A percentile compares a stretch with the other conserved stretches of the same genome.
Conservation (phyloP, 1,140 invertebrate species). For the Drosophila punjabiensis region DNA sequence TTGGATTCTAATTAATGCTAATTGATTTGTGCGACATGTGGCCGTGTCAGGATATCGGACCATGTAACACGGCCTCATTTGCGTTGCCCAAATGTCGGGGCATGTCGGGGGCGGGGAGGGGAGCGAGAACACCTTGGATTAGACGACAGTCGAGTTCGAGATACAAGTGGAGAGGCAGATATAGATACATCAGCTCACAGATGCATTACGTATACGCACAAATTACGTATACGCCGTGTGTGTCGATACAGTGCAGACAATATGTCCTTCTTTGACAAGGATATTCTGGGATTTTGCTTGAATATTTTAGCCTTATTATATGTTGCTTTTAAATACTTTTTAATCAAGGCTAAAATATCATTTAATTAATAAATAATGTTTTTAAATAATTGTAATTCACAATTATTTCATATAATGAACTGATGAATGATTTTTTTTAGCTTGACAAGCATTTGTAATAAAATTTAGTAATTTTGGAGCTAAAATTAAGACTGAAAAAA, state of each 20-base stretch:
- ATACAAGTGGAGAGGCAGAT: not conserved
- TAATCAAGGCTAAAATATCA: too few species aligned
- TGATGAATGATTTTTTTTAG: too few species aligned
- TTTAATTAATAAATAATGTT: too few species aligned
- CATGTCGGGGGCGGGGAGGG: not conserved
- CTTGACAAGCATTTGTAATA: too few species aligned
- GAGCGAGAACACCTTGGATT: conserved; percentile 16
- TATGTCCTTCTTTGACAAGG: not conserved
- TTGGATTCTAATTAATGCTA: conserved; percentile 73
- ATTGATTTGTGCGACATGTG: conserved; percentile 70
- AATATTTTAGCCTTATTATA: not conserved
- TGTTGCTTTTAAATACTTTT: too few species aligned
- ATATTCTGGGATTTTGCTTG: not conserved
- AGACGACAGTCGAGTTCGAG: conserved; percentile 1
- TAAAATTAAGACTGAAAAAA: too few species aligned
- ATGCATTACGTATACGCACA: not conserved
- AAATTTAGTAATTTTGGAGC: too few species aligned
- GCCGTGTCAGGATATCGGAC: conserved; percentile 2
- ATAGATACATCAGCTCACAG: not conserved
- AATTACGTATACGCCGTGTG: not conserved
- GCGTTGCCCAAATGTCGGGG: not conserved
- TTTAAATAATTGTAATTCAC: too few species aligned
- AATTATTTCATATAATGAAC: too few species aligned
- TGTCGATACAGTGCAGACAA: not conserved
- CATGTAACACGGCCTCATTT: conserved; percentile 11